Evolutionary conservation across 2,113 vertebrate species (phyloP).

Genomic region (Girardinichthys multiradiatus): DNA sequence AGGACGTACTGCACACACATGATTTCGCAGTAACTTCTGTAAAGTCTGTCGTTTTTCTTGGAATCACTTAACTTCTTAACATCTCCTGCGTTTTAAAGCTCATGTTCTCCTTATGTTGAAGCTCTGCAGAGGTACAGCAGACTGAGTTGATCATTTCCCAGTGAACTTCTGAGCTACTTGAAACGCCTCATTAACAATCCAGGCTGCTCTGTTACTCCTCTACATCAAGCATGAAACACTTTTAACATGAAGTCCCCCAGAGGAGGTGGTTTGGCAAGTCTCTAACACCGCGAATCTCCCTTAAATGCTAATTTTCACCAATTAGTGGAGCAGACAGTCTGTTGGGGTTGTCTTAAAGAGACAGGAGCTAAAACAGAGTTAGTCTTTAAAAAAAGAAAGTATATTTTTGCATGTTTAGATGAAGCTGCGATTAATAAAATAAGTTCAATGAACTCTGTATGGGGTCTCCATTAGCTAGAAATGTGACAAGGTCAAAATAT

Average conservation of each 20-base stretch:
- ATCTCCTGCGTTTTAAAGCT: neutral
- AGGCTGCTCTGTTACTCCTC: neutral
- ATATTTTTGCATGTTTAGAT: too few species aligned
- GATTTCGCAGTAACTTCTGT: constrained; percentile 14
- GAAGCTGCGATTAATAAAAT: too few species aligned
- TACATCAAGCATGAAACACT: neutral
- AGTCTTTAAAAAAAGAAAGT: too few species aligned
- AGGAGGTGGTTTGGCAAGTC: neutral
- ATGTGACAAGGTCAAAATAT: too few species aligned
- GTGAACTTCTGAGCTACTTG: neutral
- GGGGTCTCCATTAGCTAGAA: too few species aligned
- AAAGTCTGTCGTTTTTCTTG: neutral
- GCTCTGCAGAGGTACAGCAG: neutral
- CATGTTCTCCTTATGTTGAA: neutral
- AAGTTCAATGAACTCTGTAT: too few species aligned
- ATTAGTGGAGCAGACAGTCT: too few species aligned
- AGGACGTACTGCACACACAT: neutral
- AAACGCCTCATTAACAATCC: neutral
- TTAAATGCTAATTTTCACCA: neutral
- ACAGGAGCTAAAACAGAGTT: too few species aligned
- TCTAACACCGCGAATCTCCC: neutral
- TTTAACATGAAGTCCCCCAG: neutral
- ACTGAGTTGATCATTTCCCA: too few species aligned
- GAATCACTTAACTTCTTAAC: neutral
- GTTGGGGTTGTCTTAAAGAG: too few species aligned